Percentiles rank a stretch among this genome's conserved stretches.
Evolutionary conservation across 92 coral and sea anemone species (phyloP).

Genomic region (Paramuricea clavata): DNA sequence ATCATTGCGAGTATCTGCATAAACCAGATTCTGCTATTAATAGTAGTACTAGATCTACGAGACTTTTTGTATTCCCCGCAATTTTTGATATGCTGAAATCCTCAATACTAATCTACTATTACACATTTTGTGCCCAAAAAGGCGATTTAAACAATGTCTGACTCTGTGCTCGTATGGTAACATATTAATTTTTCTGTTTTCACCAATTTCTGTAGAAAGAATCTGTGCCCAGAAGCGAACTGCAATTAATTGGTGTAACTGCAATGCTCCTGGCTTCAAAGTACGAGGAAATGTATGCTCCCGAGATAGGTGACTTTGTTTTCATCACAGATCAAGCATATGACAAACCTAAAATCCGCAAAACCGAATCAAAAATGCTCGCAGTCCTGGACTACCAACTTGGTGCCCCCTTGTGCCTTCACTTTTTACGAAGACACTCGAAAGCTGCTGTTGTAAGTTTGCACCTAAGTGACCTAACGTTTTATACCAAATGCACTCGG

Average conservation of each 20-base stretch:
- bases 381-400: constrained; percentile 75
- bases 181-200: no score
- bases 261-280: constrained; percentile 97
- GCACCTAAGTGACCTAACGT: no score
- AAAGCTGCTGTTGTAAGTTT: constrained; percentile 91
- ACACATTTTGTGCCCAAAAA: no score
- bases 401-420: constrained; percentile 93
- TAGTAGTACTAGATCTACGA: no score
- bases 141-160: no score
- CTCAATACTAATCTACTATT: no score
- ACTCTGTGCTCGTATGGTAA: no score
- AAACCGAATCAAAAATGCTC: constrained; percentile 87
- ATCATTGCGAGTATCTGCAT: no score
- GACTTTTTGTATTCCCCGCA: no score
- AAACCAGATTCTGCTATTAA: no score
- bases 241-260: constrained; percentile 93
- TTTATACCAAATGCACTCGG: no score
- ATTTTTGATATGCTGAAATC: no score
- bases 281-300: constrained; percentile 99
- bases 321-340: constrained; percentile 95
- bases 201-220: constrained; percentile 74
- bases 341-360: constrained; percentile 77
- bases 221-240: constrained; percentile 67
- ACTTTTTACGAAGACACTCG: constrained; percentile 93
- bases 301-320: constrained; percentile 95